Base-by-base conservation (phyloP, 1,140 invertebrate species). In the Sitophilus oryzae region DNA sequence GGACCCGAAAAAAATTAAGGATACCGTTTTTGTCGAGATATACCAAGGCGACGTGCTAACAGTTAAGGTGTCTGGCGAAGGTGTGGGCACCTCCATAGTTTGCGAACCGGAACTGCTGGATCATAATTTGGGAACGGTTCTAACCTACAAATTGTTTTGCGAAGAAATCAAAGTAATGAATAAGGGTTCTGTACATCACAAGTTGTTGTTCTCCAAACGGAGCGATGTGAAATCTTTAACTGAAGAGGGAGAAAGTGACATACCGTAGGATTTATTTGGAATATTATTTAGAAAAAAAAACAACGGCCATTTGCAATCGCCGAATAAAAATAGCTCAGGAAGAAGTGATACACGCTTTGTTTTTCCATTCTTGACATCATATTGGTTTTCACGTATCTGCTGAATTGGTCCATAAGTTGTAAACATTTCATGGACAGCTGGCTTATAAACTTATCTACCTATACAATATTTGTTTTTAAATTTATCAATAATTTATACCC, bases 71-170 rank as follows among this genome's bases (percentile, higher is more conserved):
- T 41, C 41, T n/a, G 74, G 67, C 0, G 58, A 56, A 36, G 75
- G 73, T 8, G 46, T 70, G 18, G 76, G 76, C 10, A 67, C 66
- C 8, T 70, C 66, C 34, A 66, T 77, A 21, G 43, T 68, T 22
- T 68, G 69, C 34, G 57, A 70, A 15, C 76, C 76, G 0, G 51
- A 53, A 11, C 60, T 78, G 36, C 75, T 75, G 0, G 50, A 54
- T n/a, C 72, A 69, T 16, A 62, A 76, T 36, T 65, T 74, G 44
- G 76, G 75, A 1, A 42, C 41, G 3, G 38, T 66, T 38, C 51
- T 66, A 6, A 76, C 75, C 4, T 59, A 68, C 44, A 65, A 71
- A 44, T 45, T 57, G 9, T 66, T 71, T 15, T 54, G 21, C 22
- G 21, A 66, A 9, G 58, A 68, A n/a, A 61, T 77, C 37, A 67